These are phyloP conservation scores for Staurois parvus DNA, from an alignment of 2,797 vertebrate species.

Conservation along the genomic window DNA sequence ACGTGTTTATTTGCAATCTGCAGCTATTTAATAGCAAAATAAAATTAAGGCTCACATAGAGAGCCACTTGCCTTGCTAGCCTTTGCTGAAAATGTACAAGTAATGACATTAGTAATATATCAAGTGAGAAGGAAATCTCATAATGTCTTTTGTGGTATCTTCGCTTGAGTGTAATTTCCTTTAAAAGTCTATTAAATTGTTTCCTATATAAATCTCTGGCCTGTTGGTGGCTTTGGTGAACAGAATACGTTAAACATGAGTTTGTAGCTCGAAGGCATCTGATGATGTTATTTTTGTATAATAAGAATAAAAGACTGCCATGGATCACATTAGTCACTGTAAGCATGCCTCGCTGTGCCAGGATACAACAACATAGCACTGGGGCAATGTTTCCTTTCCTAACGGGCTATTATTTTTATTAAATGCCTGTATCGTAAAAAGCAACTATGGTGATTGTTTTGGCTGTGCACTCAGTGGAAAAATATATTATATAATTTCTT, in stretches of 20 bases:
- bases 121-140: constrained; percentile 16
- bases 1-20: background rate
- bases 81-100: background rate
- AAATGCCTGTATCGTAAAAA: constrained; percentile 1
- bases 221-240: background rate
- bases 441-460: background rate
- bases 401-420: background rate
- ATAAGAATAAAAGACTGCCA: background rate
- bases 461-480: background rate
- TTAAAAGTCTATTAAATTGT: constrained; percentile 26
- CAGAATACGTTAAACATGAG: constrained; percentile 1
- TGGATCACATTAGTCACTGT: background rate
- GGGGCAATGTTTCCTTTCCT: constrained; percentile 2
- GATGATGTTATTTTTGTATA: constrained; percentile 16
- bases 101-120: constrained; percentile 22
- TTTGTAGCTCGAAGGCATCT: background rate
- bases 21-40: constrained; percentile 5
- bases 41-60: constrained; percentile 6
- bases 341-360: background rate
- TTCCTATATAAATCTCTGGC: background rate
- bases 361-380: background rate
- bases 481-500: background rate
- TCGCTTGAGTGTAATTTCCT: constrained; percentile 24
- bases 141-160: constrained; percentile 12
- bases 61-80: constrained; percentile 3